Evolutionary conservation across 2,888 invertebrate species (phyloP), one percentile per base, ranked within the genome.

Genomic region (Platycheirus rosarum): DNA sequence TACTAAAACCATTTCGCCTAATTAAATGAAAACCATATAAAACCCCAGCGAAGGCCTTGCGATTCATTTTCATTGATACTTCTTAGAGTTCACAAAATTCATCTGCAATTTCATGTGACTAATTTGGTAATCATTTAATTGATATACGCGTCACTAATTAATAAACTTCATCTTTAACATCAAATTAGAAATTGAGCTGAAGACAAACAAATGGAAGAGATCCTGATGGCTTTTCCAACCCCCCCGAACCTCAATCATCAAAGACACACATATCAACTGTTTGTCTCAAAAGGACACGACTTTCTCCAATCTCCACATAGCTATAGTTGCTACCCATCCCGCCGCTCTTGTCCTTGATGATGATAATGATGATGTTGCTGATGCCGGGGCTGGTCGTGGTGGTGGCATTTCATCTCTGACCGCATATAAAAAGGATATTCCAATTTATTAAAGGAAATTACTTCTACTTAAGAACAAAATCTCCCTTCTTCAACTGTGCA

Each of bases 391-490:
- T 16, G 18, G 42, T 18, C 68, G 44, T 35, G 48, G 32, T 57
- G 77, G 40, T 73, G 68, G 37, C 63, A 77, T 77, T 73, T 82
- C 82, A 79, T 82, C 75, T 77, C 71, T 68, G 82, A 82, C 82
- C 82, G 82, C 82, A 82, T 82, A 82, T 77, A 82, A 82, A 82
- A 77, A 77, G 82, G 82, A 82, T 82, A 82, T 82, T 82, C 71
- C 84, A 84, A 84, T 84, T 84, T 84, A 84, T 84, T 78, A 84
- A 84, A 78, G 84, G 84, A 84, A 84, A 84, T 84, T 78, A 84
- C 84, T 74, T 78, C 78, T 74, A 78, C 78, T 84, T 84, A 84
- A 78, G 77, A 74, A 84, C 63, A 84, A 84, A 82, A 82, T 77
- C 82, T 77, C 82, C 73, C 82, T 73, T 73, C 84, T 84, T 84